Conservation (phyloP, 2,797 vertebrate species). For the Scolopax bukidnonensis region DNA sequence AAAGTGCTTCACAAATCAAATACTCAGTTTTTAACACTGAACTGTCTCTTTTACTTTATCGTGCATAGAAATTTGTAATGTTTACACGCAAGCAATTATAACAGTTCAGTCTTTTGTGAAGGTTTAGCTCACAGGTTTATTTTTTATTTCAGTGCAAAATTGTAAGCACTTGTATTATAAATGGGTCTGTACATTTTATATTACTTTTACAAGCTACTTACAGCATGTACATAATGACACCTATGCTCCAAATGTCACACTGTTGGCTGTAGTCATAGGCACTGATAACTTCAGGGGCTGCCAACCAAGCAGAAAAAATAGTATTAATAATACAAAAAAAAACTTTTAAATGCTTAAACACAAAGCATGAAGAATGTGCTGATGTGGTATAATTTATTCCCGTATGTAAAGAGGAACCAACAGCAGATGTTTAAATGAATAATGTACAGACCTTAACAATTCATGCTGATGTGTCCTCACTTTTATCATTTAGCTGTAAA, state of each 20-base stretch:
- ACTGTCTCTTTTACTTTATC: neutral
- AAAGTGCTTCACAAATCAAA: neutral
- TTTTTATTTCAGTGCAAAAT: constrained; percentile 49
- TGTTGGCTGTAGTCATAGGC: constrained; percentile 87
- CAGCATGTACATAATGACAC: constrained; percentile 93
- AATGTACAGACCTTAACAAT: constrained; percentile 78
- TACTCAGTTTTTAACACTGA: neutral
- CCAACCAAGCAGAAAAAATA: constrained; percentile 78
- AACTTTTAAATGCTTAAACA: constrained; percentile 79
- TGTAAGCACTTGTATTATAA: constrained; percentile 42
- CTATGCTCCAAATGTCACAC: constrained; percentile 92
- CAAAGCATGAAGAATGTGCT: constrained; percentile 75
- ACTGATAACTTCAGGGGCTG: constrained; percentile 91
- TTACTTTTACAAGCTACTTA: constrained; percentile 79
- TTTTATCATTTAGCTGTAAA: constrained; percentile 69
- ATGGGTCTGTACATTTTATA: constrained; percentile 50
- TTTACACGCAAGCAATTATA: neutral
- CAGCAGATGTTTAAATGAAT: constrained; percentile 83
- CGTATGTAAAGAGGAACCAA: constrained; percentile 64
- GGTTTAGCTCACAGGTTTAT: neutral
- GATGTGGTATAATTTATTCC: constrained; percentile 79
- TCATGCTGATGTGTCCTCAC: constrained; percentile 64
- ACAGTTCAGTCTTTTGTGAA: neutral
- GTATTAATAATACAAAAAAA: constrained; percentile 82
- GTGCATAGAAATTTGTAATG: neutral